These are phyloP conservation scores for Anolis sagrei DNA, from an alignment of 2,113 vertebrate species.

Conservation along the genomic window DNA sequence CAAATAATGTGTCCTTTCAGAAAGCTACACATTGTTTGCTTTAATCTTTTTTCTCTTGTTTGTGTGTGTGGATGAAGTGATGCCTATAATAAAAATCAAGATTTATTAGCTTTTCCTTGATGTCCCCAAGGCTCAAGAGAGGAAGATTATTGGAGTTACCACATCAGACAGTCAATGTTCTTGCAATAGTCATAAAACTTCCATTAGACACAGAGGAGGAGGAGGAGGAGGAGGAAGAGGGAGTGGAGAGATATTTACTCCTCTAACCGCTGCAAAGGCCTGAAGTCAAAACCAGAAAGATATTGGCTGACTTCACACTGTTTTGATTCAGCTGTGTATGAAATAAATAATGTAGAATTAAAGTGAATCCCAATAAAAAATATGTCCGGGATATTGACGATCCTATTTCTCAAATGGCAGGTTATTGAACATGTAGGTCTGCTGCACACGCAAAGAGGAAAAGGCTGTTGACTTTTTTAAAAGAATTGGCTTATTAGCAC, in stretches of 20 bases:
- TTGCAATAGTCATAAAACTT: conserved; percentile 67
- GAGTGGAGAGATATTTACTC: conserved; percentile 30
- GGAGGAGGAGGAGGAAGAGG: neutral
- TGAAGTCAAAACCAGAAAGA: conserved; percentile 33
- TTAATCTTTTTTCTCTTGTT: conserved; percentile 28
- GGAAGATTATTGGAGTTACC: conserved; percentile 61
- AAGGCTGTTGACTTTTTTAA: neutral
- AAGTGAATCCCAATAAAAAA: conserved; percentile 10
- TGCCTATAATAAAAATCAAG: conserved; percentile 63
- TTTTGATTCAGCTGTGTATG: conserved; percentile 34
- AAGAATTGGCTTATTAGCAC: conserved; percentile 11
- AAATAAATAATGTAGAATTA: conserved; percentile 52
- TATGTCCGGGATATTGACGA: conserved; percentile 17
- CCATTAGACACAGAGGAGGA: conserved; percentile 53
- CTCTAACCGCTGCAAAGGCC: conserved; percentile 27
- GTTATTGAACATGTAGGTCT: neutral
- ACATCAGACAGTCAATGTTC: conserved; percentile 55
- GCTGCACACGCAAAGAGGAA: neutral
- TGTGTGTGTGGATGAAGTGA: conserved; percentile 36
- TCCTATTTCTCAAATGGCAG: conserved; percentile 29
- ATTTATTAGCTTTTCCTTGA: conserved; percentile 64
- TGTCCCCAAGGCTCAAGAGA: conserved; percentile 57
- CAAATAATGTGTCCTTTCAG: conserved; percentile 20
- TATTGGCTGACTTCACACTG: conserved; percentile 35
- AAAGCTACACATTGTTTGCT: conserved; percentile 37